These are phyloP conservation scores for Lepus americanus DNA, from an alignment of 2,113 vertebrate species.

Conservation along the genomic window DNA sequence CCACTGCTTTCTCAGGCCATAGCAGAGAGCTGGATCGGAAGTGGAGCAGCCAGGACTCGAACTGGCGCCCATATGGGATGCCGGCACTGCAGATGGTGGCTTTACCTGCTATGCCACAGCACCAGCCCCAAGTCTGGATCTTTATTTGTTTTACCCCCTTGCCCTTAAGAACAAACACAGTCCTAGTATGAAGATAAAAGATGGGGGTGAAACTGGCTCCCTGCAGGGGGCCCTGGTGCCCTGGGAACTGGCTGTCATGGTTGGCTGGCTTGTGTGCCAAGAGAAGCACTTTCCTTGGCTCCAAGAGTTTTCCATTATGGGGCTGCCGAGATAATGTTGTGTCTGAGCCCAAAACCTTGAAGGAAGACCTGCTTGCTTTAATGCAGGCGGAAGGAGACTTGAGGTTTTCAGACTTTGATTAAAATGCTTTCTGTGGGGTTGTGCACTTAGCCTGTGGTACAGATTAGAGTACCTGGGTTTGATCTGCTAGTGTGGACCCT, in stretches of 20 bases:
- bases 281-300: neutral
- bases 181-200: neutral
- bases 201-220: too few relatives aligned
- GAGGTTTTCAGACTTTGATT: constrained; percentile 16
- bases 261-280: neutral
- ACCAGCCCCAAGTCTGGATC: neutral
- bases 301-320: neutral
- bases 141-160: neutral
- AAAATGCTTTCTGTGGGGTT: constrained; percentile 32
- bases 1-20: too few relatives aligned
- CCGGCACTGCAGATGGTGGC: too few relatives aligned
- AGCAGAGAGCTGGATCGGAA: too few relatives aligned
- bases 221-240: accelerated
- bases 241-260: neutral
- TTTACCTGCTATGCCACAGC: too few relatives aligned
- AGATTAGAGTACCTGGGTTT: too few relatives aligned
- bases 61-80: too few relatives aligned
- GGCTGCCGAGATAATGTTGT: neutral
- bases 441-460: too few relatives aligned
- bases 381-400: neutral
- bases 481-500: too few relatives aligned
- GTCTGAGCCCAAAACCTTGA: neutral
- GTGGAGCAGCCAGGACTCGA: too few relatives aligned
- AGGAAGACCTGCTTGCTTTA: constrained; percentile 32
- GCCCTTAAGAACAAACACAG: neutral